phyloP scores from a whole-genome alignment of 2,888 invertebrate species.

The Imbricaverruca yamaguchii region DNA sequence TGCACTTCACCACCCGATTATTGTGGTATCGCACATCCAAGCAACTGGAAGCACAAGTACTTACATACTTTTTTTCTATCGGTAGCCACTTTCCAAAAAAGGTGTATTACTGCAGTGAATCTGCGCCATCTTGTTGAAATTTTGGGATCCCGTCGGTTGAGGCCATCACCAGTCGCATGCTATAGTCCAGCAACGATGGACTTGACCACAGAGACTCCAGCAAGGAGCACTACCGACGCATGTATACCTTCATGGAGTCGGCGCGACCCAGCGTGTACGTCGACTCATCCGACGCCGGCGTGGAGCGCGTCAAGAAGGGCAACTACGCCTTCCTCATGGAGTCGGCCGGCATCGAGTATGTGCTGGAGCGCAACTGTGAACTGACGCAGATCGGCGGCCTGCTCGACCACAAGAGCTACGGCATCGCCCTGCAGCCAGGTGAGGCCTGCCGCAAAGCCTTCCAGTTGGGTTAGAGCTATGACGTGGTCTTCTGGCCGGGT shows the following conservation, averaged over 20 bases:
- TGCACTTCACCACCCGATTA: too few species aligned
- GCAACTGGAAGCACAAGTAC: too few species aligned
- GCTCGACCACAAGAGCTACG: constrained; percentile 90
- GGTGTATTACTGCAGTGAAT: too few species aligned
- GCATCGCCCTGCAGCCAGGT: constrained; percentile 90
- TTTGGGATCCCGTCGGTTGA: too few species aligned
- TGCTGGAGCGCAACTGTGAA: constrained; percentile 80
- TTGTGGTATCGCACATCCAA: too few species aligned
- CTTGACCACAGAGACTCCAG: constrained; percentile 16
- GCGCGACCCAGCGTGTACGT: constrained; percentile 80
- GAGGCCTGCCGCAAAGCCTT: constrained; percentile 36
- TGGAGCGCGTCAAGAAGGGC: constrained; percentile 66
- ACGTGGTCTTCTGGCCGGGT: constrained; percentile 2
- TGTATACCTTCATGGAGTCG: constrained; percentile 93
- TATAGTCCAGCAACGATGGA: not conserved
- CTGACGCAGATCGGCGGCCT: constrained; percentile 65
- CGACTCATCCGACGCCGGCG: constrained; percentile 68
- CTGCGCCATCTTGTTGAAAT: too few species aligned
- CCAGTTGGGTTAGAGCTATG: not conserved
- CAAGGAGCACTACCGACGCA: constrained; percentile 60
- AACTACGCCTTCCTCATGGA: constrained; percentile 97
- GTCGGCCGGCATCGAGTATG: constrained; percentile 92
- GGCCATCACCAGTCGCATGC: too few species aligned
- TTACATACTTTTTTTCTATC: too few species aligned
- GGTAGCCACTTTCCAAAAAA: too few species aligned